A percentile compares a stretch with the other conserved stretches of the same genome.
These are phyloP conservation scores for Psilanteris sp. DNA, from an alignment of 1,140 invertebrate genomes.

Conservation along the genomic window DNA sequence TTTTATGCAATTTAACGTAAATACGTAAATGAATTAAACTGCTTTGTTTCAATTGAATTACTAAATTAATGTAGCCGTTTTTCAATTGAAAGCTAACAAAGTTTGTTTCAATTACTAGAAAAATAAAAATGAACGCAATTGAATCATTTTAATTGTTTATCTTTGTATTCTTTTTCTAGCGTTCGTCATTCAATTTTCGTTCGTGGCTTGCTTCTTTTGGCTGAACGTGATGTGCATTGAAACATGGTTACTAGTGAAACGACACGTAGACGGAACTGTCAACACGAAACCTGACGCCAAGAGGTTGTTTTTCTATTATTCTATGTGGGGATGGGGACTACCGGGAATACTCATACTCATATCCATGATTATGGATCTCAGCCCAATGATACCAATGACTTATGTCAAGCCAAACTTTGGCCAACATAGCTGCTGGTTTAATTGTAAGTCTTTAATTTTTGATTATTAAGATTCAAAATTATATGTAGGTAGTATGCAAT, in stretches of 20 bases:
- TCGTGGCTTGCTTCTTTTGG: conserved; percentile 89
- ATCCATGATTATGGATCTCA: conserved; percentile 77
- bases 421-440: conserved; percentile 79
- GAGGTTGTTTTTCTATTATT: conserved; percentile 82
- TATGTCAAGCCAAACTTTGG: conserved; percentile 79
- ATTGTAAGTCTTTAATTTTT: conserved; percentile 71
- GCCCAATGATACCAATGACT: conserved; percentile 75
- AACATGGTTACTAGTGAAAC: conserved; percentile 80
- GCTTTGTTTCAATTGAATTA: too few relatives aligned
- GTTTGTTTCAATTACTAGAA: too few relatives aligned
- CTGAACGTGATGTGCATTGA: conserved; percentile 88
- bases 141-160: too few relatives aligned
- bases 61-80: too few relatives aligned
- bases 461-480: too few relatives aligned
- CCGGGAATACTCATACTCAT: conserved; percentile 77
- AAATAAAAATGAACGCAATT: too few relatives aligned
- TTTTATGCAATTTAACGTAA: too few relatives aligned
- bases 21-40: too few relatives aligned
- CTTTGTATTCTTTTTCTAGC: conserved; percentile 80
- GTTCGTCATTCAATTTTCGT: conserved; percentile 86
- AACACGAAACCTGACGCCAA: conserved; percentile 54
- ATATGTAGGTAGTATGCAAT: too few relatives aligned
- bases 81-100: too few relatives aligned
- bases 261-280: conserved; percentile 66
- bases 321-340: conserved; percentile 81